Percentiles rank a stretch among this genome's conserved stretches.
phyloP scores from a whole-genome alignment of 2,113 vertebrate genomes.

The Muntiacus reevesi region DNA sequence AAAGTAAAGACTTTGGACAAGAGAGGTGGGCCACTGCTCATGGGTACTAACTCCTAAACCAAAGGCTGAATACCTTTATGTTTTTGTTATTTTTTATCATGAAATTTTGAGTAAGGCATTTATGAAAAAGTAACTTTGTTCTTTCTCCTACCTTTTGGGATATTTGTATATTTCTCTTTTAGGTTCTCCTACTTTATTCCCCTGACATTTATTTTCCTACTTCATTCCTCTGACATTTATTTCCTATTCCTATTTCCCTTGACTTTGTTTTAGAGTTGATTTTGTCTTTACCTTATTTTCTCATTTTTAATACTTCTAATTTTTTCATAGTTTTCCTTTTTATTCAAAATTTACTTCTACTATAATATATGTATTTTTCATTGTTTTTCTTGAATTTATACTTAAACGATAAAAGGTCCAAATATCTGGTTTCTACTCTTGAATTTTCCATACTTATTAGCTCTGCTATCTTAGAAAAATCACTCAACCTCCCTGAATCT shows the following conservation, averaged over 20 bases:
- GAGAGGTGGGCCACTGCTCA: rapidly evolving
- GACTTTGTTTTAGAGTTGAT: background rate
- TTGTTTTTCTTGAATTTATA: background rate
- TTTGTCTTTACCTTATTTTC: background rate
- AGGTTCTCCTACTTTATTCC: background rate
- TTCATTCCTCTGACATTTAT: background rate
- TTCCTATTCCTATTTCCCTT: background rate
- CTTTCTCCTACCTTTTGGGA: background rate
- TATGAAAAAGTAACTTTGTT: background rate
- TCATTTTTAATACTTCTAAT: background rate
- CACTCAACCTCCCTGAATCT: background rate
- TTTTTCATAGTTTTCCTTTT: background rate
- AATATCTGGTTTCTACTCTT: background rate
- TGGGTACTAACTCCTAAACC: background rate
- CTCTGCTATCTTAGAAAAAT: background rate
- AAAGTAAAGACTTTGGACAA: background rate
- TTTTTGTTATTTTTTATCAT: background rate
- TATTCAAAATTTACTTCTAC: background rate
- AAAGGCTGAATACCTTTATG: background rate
- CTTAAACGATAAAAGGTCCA: background rate
- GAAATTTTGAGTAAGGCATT: background rate
- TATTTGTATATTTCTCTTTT: background rate
- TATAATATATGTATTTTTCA: background rate
- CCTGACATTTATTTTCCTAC: background rate
- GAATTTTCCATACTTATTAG: background rate